Evolutionary conservation across 2,113 vertebrate genomes (phyloP), one percentile per base, ranked within the genome.

Genomic region (Cyanistes caeruleus): DNA sequence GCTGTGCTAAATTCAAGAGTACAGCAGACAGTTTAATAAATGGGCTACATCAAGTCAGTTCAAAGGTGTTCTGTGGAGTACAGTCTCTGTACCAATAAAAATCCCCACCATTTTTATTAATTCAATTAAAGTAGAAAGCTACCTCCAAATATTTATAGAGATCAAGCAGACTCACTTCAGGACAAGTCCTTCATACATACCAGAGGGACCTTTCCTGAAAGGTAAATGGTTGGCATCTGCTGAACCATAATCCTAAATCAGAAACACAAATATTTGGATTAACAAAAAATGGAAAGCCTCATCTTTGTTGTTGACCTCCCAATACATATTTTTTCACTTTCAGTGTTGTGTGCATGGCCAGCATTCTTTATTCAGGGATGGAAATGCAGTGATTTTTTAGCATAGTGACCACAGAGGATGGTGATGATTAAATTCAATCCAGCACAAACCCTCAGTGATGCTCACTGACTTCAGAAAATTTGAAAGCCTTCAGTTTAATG

Each of bases 71-170:
- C 68, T 90, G 33, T 88, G 58, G 37, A 72, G 48, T 68, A 9
- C 14, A 58, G 49, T 73, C 51, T 83, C 18, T 74, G 33, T 86
- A 92, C 43, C 43, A 69, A 75, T 89, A 91, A 80, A 93, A 93
- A 56, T 48, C 69, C 92, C 76, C 31, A 46, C 28, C 4, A 60
- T 95, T 94, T 85, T 69, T 59, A 79, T 82, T 93, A 96, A 92
- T 95, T 92, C 53, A 18, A 73, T 91, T 95, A 62, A 74, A 94
- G 68, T 44, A 94, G n/a, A 59, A 86, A 2, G 1, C 79, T 30
- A 72, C 75, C 67, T 96, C 95, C 91, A 97, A 97, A 96, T 96
- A 97, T 95, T 96, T 95, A 83, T 91, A 84, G 78, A 85, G 94
- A 87, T 96, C 53, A 93, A 75, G 69, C 53, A 87, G 83, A 85